A percentile compares a stretch with the other conserved stretches of the same genome.
Evolutionary conservation across 1,140 invertebrate genomes (phyloP).

Genomic region (Philaenus spumarius): DNA sequence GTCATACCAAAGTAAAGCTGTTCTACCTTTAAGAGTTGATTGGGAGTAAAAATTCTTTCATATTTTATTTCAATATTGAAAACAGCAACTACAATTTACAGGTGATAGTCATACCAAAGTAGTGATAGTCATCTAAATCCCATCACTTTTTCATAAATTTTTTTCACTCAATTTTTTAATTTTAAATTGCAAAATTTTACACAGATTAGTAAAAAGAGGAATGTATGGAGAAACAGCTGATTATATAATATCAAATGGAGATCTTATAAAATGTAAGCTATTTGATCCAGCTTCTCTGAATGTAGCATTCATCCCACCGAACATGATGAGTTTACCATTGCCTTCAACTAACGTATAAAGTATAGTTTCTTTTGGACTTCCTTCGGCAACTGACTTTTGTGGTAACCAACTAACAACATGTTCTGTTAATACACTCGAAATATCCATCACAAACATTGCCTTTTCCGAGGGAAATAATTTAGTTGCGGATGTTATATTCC

Average conservation of each 20-base stretch:
- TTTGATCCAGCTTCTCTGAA: conserved; percentile 56
- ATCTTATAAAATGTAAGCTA: conserved; percentile 69
- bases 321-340: conserved; percentile 87
- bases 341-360: conserved; percentile 84
- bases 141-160: too few species aligned
- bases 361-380: conserved; percentile 80
- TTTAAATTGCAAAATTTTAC: too few species aligned
- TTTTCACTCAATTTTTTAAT: too few species aligned
- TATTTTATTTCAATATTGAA: too few species aligned
- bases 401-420: conserved; percentile 69
- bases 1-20: too few species aligned
- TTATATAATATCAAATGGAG: conserved; percentile 40
- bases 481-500: conserved; percentile 21
- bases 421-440: conserved; percentile 54
- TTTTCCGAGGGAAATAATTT: conserved; percentile 37
- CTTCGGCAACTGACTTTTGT: conserved; percentile 51
- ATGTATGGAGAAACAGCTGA: background rate
- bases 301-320: conserved; percentile 78
- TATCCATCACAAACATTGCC: conserved; percentile 81
- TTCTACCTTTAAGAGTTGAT: too few species aligned
- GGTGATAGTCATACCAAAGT: too few species aligned
- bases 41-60: too few species aligned
- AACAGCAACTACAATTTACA: too few species aligned
- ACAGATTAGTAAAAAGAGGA: too few species aligned
- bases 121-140: too few species aligned